Evolutionary conservation across 1,140 invertebrate genomes (phyloP).

Genomic region (Habropoda laboriosa): DNA sequence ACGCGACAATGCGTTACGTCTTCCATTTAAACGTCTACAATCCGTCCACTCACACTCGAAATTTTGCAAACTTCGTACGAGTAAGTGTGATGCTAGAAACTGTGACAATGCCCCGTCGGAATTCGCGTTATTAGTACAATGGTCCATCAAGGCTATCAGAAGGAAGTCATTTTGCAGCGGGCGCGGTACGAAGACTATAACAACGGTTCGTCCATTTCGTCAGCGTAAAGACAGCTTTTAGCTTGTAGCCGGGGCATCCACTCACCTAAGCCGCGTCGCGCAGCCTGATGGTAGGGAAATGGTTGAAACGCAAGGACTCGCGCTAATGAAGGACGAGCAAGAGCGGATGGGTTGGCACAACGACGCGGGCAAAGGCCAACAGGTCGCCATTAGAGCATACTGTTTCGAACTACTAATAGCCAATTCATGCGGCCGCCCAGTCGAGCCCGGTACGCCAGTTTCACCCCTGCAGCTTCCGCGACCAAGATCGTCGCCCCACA

Average conservation of each 20-base stretch:
- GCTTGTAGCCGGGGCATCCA: conserved; percentile 40
- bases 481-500: conserved; percentile 60
- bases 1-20: neutral
- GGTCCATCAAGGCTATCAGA: conserved; percentile 52
- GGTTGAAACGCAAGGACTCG: conserved; percentile 64
- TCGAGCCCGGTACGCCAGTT: conserved; percentile 39
- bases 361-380: conserved; percentile 72
- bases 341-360: conserved; percentile 48
- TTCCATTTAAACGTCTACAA: neutral
- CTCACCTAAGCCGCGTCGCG: conserved; percentile 27
- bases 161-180: conserved; percentile 56
- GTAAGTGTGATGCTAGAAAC: neutral
- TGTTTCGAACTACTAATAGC: conserved; percentile 77
- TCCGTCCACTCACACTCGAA: neutral
- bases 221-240: conserved; percentile 68
- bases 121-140: conserved; percentile 54
- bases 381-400: conserved; percentile 76
- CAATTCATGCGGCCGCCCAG: conserved; percentile 72
- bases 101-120: neutral
- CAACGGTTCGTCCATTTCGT: conserved; percentile 58
- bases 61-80: neutral
- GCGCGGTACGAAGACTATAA: conserved; percentile 22
- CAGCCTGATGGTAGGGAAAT: conserved; percentile 34
- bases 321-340: conserved; percentile 73
- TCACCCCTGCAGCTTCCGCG: conserved; percentile 37